Evolutionary conservation across 2,113 vertebrate species (phyloP).

Genomic region (Tachycineta bicolor): DNA sequence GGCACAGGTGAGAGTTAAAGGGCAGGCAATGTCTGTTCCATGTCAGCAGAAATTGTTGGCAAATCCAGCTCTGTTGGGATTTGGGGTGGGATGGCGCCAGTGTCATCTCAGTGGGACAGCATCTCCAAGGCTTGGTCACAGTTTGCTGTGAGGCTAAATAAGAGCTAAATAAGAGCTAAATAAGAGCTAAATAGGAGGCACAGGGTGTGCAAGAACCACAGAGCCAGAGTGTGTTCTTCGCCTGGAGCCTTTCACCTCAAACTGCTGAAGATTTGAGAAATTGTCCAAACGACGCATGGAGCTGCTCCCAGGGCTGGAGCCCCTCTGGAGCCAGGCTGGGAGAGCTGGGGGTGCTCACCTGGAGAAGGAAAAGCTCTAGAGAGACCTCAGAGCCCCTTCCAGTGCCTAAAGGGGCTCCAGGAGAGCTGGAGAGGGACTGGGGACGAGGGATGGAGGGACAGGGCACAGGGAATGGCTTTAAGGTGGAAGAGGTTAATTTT

Average conservation of each 20-base stretch:
- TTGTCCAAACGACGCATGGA: not conserved
- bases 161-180: not conserved
- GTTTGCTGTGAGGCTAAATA: not conserved
- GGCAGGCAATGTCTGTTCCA: not conserved
- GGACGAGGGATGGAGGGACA: not conserved
- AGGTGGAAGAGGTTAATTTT: not conserved
- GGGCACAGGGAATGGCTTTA: not conserved
- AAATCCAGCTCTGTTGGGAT: not conserved
- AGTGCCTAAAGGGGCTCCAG: not conserved
- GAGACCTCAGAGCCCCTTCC: rapidly evolving
- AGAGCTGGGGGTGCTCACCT: rapidly evolving
- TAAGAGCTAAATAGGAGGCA: not conserved
- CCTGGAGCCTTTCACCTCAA: not conserved
- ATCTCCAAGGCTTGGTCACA: not conserved
- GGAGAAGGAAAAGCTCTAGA: not conserved
- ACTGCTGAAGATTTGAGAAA: not conserved
- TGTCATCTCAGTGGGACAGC: not conserved
- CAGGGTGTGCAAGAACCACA: rapidly evolving
- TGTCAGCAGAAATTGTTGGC: not conserved
- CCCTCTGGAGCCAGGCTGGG: not conserved
- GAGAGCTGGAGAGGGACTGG: not conserved
- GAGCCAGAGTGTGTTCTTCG: not conserved
- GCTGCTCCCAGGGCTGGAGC: not conserved
- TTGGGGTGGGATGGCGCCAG: not conserved
- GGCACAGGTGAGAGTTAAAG: not conserved